Evolutionary conservation across 2,888 invertebrate genomes (phyloP), one percentile per base, ranked within the genome.

Genomic region (Amphipoea lucens): DNA sequence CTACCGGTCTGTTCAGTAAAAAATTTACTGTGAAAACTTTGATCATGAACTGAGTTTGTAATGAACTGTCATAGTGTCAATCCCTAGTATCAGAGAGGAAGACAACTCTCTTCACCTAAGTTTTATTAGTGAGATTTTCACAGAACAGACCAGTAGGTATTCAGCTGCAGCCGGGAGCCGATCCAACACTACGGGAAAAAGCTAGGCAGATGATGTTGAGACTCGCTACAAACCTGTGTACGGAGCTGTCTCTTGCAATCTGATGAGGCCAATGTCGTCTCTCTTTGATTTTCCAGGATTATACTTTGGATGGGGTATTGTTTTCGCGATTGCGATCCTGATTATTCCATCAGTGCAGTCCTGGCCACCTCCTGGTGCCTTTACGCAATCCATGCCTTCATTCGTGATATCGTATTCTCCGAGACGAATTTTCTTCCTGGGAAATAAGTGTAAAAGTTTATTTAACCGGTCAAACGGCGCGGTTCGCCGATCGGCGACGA

Each of bases 211-310:
- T 40, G 9, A 6, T 17, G 6, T 23, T 11, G 17, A 67, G 17
- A n/a, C 1, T 40, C 5, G 29, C 11, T 54, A 65, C 63, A 40
- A 57, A 79, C 86, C 84, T 74, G 86, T 72, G n/a, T 29, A 86
- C 1, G 77, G 70, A n/a, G 83, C 88, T 36, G 42, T 48, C 7
- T 51, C 29, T 17, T 12, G 51, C 76, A 87, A 51, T 14, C 81
- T 81, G 29, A 88, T 78, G 12, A 87, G 68, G 11, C 81, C 83
- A 60, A 87, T 88, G 67, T 87, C 88, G 23, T 87, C 54, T 14
- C 36, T 70, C 29, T 66, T 82, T 0, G 40, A 51, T 23, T 5
- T 7, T 1, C 2, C 1, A 7, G 40, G 45, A 1, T 42, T n/a
- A 71, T 83, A 88, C 4, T 79, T n/a, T 5, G 88, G 88, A 36